Percentiles rank a stretch among this genome's conserved stretches.
Conservation (phyloP, 1,140 invertebrate genomes). For the Penaeus indicus region DNA sequence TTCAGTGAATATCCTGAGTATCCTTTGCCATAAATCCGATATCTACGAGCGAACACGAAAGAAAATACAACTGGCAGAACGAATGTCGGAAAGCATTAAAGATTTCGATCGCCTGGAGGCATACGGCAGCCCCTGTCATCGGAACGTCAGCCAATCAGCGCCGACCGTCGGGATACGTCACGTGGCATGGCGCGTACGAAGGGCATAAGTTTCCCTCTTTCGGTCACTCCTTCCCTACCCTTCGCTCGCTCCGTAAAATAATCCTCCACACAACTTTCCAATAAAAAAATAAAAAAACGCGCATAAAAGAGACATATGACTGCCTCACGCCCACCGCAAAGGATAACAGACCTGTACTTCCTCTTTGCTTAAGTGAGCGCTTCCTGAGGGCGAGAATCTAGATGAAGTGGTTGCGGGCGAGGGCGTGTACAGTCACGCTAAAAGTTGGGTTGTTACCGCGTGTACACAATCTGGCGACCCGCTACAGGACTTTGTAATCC, state of each 20-base stretch:
- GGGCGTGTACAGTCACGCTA: constrained; percentile 4
- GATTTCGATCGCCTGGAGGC: constrained; percentile 23
- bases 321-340: too few species aligned
- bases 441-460: not conserved
- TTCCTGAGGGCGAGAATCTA: too few species aligned
- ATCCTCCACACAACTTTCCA: too few species aligned
- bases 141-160: constrained; percentile 57
- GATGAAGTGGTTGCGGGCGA: not conserved
- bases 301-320: too few species aligned
- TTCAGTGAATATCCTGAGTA: too few species aligned
- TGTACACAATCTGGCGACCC: constrained; percentile 36
- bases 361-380: too few species aligned
- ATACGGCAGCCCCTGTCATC: constrained; percentile 54
- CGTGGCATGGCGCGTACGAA: constrained; percentile 52
- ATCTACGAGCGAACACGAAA: not conserved
- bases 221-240: too few species aligned
- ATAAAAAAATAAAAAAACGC: too few species aligned
- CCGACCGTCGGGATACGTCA: constrained; percentile 38
- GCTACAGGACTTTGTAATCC: constrained; percentile 53
- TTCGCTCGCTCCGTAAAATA: too few species aligned
- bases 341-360: too few species aligned
- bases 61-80: not conserved
- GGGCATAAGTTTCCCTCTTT: not conserved
- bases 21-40: too few species aligned
- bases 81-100: not conserved